Conservation (phyloP, 2,888 invertebrate species). For the Notocelia uddmanniana region DNA sequence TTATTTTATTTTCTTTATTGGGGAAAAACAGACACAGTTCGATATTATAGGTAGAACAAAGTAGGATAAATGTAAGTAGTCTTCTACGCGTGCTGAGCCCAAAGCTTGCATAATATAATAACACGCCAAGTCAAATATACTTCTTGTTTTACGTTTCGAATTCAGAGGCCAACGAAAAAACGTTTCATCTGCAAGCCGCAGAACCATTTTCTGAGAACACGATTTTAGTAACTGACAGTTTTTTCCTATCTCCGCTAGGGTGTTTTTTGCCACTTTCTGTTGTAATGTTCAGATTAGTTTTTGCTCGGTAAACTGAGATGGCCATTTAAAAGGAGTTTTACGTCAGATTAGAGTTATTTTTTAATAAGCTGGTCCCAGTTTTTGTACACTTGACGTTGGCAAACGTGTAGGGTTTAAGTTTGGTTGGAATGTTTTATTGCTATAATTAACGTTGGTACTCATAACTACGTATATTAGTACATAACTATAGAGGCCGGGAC, state of each 20-base stretch:
- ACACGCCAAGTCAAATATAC: neutral
- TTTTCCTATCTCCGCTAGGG: constrained; percentile 48
- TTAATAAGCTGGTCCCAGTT: constrained; percentile 55
- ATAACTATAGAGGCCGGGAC: too few species aligned
- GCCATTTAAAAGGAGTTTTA: constrained; percentile 59
- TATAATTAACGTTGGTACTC: neutral
- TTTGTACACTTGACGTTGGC: constrained; percentile 13
- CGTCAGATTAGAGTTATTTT: constrained; percentile 52
- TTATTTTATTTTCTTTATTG: too few species aligned
- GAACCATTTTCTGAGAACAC: constrained; percentile 15
- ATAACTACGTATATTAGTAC: neutral
- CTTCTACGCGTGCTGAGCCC: too few species aligned
- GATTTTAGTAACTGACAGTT: constrained; percentile 30
- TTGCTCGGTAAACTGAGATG: constrained; percentile 65
- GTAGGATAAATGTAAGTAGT: too few species aligned
- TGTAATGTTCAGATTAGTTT: constrained; percentile 60
- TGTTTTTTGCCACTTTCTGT: constrained; percentile 47
- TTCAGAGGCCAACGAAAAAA: neutral
- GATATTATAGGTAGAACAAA: too few species aligned
- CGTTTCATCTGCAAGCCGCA: neutral
- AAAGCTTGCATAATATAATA: too few species aligned
- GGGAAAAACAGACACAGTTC: too few species aligned
- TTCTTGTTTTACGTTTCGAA: neutral
- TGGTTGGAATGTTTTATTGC: neutral
- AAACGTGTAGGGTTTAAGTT: constrained; percentile 3